Evolutionary conservation across 2,113 vertebrate species (phyloP).

Genomic region (Psettodes erumei): DNA sequence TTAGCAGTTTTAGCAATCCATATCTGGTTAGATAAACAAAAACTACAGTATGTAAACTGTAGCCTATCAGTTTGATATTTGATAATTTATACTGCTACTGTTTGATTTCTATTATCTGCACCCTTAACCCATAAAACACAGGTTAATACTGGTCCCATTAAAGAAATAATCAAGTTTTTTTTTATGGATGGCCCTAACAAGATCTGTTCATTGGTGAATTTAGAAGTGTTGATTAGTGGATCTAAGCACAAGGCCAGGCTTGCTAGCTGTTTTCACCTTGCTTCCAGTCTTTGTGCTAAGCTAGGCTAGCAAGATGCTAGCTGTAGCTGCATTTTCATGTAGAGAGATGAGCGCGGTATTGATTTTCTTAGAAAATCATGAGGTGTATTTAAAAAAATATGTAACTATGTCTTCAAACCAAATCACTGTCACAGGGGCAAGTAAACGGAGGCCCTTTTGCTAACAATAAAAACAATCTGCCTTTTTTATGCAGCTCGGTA

Average conservation of each 20-base stretch:
- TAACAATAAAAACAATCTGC: background rate
- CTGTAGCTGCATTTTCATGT: background rate
- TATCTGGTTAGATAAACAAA: background rate
- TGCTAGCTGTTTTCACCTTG: background rate
- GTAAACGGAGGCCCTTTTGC: no score
- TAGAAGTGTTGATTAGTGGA: no score
- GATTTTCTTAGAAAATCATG: background rate
- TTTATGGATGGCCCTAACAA: no score
- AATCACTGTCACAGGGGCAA: background rate
- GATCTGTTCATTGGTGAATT: no score
- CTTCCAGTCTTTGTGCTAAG: no score
- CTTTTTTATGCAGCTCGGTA: background rate
- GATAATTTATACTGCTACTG: background rate
- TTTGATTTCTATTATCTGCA: slow-evolving; percentile 10
- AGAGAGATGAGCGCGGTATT: background rate
- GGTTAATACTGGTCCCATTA: no score
- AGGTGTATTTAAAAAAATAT: background rate
- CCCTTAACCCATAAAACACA: slow-evolving; percentile 27
- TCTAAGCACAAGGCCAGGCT: background rate
- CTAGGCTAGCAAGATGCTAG: background rate
- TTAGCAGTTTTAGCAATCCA: background rate
- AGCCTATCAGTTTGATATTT: no score
- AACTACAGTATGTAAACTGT: background rate
- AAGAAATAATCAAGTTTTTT: no score
- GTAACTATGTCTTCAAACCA: background rate